Base-by-base conservation (phyloP, 2,797 vertebrate genomes). In the Lemur catta region DNA sequence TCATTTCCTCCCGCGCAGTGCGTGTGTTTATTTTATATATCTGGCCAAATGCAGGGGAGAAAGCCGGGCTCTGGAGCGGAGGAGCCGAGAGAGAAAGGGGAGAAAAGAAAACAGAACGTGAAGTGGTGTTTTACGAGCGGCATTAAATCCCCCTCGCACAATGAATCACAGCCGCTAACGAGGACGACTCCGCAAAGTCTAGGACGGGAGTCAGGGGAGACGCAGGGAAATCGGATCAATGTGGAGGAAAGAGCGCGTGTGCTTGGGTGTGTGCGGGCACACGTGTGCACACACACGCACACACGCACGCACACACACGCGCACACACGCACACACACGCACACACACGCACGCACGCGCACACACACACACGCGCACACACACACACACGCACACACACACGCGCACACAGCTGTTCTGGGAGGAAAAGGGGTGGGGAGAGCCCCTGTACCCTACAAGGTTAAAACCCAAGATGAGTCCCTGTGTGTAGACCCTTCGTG, bases 121-220 rank as follows among this genome's bases (percentile, higher is more conserved):
- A 11, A 67, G 95, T 95, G 86, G 76, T 85, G 95, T 98, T 98
- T 98, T 97, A 95, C 0, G 5, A 96, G 98, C 86, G 28, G 89
- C 96, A 75, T 97, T 97, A 97, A 97, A 97, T 95, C 96, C 97
- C 96, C 97, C 81, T 94, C 97, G 90, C 98, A 97, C 97, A 95
- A 90, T 88, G 97, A 98, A 96, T 97, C 97, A 93, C 26, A 69
- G 95, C 4, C 35, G 65, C 98, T 97, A 98, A 98, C 89, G 61
- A 97, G 97, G 96, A 96, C 50, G 97, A 98, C 98, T 98, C 98
- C 93, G 78, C 92, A 85, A 97, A 98, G 98, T 98, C 98, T 98
- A 95, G 96, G 74, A 46, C 88, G 43, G 91, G 84, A 96, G 97
- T 89, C 96, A 80, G 96, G 92, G 92, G 97, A 97, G 97, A 97